Evolutionary conservation across 2,888 invertebrate species (phyloP), one percentile per base, ranked within the genome.

Genomic region (Piscicola geometra): DNA sequence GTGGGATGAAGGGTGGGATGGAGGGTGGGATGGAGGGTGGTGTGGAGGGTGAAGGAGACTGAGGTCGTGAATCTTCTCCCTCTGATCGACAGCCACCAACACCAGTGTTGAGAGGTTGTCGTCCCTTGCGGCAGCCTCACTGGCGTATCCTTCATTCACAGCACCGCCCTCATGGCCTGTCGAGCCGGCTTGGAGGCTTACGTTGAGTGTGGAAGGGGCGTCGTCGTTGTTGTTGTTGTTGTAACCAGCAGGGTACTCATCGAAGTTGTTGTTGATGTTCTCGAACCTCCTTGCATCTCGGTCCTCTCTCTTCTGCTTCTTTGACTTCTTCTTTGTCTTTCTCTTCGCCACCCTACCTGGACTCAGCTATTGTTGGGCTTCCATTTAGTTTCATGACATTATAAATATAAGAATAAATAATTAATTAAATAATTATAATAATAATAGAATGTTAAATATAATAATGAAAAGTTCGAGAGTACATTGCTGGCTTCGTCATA

Each of bases 221-320:
- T 64, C 21, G 64, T 64, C 21, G 64, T 28, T 64, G 64, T n/a
- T 64, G 64, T 56, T 56, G 25, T 56, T 56, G 60, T 56, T 25
- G 25, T 15, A 18, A 21, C 25, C 12, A 21, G 3, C 5, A 56
- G 9, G 12, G 25, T 56, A 56, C 9, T 5, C 3, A n/a, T 56
- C 25, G n/a, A 25, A 9, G n/a, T 25, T 15, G 25, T 56, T 25
- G 25, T 56, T 21, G n/a, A 56, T 56, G 25, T 56, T 25, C 3
- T 56, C 60, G n/a, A 41, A 15, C 15, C 25, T 56, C 3, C n/a
- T 5, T 25, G 60, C 25, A 15, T 56, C 25, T 56, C 25, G 9
- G 21, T 3, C n/a, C 25, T 56, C 60, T 21, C n/a, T 56, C 60
- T 56, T 56, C 25, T 56, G 60, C 25, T 56, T 56, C 25, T 56